A percentile compares a stretch with the other conserved stretches of the same genome.
Evolutionary conservation across 2,113 vertebrate genomes (phyloP).

Genomic region (Bagarius yarrelli): DNA sequence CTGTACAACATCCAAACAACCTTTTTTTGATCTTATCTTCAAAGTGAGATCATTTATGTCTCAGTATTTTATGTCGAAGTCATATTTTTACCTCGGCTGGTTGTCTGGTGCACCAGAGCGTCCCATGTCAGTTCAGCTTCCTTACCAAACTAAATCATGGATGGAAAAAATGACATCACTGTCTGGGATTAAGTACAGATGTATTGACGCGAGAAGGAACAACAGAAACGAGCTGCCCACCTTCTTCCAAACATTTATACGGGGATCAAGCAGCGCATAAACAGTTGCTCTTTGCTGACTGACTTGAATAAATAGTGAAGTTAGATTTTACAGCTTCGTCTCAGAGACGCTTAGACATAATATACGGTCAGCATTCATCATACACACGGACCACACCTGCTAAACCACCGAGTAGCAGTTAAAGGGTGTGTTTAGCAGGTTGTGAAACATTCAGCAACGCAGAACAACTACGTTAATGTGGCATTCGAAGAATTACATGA

Average conservation of each 20-base stretch:
- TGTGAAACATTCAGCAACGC: not conserved
- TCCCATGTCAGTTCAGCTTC: slow-evolving; percentile 12
- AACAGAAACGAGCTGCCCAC: slow-evolving; percentile 17
- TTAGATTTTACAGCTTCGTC: slow-evolving; percentile 39
- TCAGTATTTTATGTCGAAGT: not conserved
- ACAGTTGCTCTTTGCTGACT: slow-evolving; percentile 39
- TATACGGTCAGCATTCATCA: slow-evolving; percentile 31
- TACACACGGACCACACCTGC: slow-evolving; percentile 14
- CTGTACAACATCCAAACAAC: not conserved
- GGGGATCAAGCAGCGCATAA: slow-evolving; percentile 20
- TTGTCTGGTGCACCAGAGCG: not conserved
- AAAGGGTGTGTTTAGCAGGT: not conserved
- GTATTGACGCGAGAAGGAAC: slow-evolving; percentile 37
- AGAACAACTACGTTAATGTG: not conserved
- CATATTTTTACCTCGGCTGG: slow-evolving; percentile 16
- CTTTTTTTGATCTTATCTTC: slow-evolving; percentile 11
- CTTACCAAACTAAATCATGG: slow-evolving; percentile 33
- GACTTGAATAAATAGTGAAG: slow-evolving; percentile 40
- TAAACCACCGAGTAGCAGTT: not conserved
- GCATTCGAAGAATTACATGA: not conserved
- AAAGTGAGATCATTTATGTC: slow-evolving; percentile 18
- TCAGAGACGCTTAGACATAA: slow-evolving; percentile 44
- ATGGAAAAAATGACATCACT: slow-evolving; percentile 40
- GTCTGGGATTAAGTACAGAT: slow-evolving; percentile 40
- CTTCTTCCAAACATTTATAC: slow-evolving; percentile 42